Evolutionary conservation across 2,888 invertebrate genomes (phyloP), one percentile per base, ranked within the genome.

Genomic region (Plagodis dolabraria): DNA sequence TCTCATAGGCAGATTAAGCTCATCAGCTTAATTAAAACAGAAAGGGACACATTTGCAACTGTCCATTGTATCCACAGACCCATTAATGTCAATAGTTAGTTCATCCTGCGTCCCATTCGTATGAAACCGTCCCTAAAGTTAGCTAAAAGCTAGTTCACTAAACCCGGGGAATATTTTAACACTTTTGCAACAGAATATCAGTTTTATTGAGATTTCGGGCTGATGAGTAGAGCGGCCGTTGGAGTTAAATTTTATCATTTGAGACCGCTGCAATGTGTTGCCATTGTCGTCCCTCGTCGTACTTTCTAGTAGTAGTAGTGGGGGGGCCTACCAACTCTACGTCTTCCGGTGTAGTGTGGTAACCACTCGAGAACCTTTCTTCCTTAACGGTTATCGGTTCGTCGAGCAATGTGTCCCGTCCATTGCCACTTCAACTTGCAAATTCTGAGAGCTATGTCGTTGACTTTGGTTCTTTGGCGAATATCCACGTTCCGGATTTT

Each of bases 171-270:
- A 74, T 78, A 72, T 65, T 79, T 75, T 71, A 74, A 70, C 71
- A 68, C 62, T 70, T n/a, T 59, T 64, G 62, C 53, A 60, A 60
- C 59, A 51, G 64, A 71, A 72, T 68, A 68, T 62, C 70, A 71
- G 70, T 76, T 77, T 76, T 74, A 74, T 74, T 71, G 71, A 71
- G 75, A 72, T 70, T 59, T 60, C 55, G 45, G 46, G n/a, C n/a
- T n/a, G n/a, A 57, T 44, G 56, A 47, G 48, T 48, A 47, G 48
- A 55, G 48, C 44, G 45, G 38, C 44, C 44, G 45, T 48, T 49
- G 52, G 45, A 56, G 60, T 68, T 60, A 47, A 72, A 67, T 57
- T 70, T 69, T 62, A 67, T 55, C 54, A 59, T 42, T 50, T 63
- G 52, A 34, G 48, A 53, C 49, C 47, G 55, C 56, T 57, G 57